Evolutionary conservation across 2,888 invertebrate genomes (phyloP), one percentile per base, ranked within the genome.

Genomic region (Pyralis farinalis): DNA sequence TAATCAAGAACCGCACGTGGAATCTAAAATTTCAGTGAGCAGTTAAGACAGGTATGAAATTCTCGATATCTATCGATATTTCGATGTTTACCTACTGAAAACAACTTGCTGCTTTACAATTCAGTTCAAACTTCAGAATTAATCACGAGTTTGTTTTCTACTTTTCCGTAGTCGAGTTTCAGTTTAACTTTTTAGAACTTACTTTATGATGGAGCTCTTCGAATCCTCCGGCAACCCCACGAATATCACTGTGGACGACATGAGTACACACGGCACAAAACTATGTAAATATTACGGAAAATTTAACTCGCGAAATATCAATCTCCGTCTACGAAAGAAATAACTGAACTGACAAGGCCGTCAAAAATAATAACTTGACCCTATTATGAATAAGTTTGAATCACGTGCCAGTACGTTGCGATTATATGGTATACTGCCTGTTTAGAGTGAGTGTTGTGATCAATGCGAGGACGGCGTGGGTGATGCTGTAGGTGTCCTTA

Each of bases 221-320:
- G 85, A 89, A 55, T 90, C 90, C 56, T 91, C 90, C 33, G 82
- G 84, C 48, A 92, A 61, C 44, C 92, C 92, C 47, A 91, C 87
- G 61, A 88, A 92, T 44, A 91, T 90, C 38, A 90, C 74, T 29
- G 92, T 92, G 36, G 93, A 93, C 67, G 92, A 92, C 93, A 93
- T 93, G 60, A 60, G 75, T 58, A 53, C 46, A 47, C 47, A 49
- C 38, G 46, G 47, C 64, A 67, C 58, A 42, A 52, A 51, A 55
- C 63, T 68, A 61, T 40, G 34, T 48, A 53, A 54, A 25, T 25
- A 25, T 25, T 54, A 70, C 63, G 46, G 43, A 55, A 56, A 74
- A 68, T 65, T 65, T 66, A 22, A 55, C 41, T 46, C 37, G 43
- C 42, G 39, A 48, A 48, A 58, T 50, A 50, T 42, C 46, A 40